Conservation (phyloP, 1,140 invertebrate species). For the Helicoverpa zea region DNA sequence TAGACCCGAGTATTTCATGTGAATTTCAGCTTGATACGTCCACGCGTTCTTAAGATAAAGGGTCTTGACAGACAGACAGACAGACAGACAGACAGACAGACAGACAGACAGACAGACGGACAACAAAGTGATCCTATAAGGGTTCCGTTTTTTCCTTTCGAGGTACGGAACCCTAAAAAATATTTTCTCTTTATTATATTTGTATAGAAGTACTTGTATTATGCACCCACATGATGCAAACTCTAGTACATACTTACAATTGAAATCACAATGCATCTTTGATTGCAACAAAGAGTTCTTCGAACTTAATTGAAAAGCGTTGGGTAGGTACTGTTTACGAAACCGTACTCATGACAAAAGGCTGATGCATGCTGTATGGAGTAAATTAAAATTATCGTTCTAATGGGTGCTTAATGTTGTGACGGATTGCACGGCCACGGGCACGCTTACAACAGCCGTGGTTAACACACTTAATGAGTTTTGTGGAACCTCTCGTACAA, state of each 20-base stretch:
- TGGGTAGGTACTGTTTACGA: not conserved
- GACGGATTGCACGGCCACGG: conserved; percentile 31
- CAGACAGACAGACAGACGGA: too few species aligned
- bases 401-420: conserved; percentile 27
- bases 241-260: not conserved
- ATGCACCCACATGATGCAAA: not conserved
- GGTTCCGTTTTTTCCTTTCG: too few species aligned
- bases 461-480: conserved; percentile 27
- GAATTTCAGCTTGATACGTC: too few species aligned
- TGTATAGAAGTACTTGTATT: too few species aligned
- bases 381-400: conserved; percentile 29
- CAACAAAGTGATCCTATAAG: too few species aligned
- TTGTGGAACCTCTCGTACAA: not conserved
- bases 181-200: too few species aligned
- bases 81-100: too few species aligned
- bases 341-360: not conserved
- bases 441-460: conserved; percentile 27
- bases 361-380: conserved; percentile 1
- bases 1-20: too few species aligned
- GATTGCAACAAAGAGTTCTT: conserved; percentile 27
- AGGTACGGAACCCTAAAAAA: too few species aligned
- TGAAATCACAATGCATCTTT: conserved; percentile 10
- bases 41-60: too few species aligned
- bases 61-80: too few species aligned
- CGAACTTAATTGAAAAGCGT: conserved; percentile 18